Percentiles rank a stretch among this genome's conserved stretches.
Conservation (phyloP, 2,797 vertebrate genomes). For the Margarornis squamiger region DNA sequence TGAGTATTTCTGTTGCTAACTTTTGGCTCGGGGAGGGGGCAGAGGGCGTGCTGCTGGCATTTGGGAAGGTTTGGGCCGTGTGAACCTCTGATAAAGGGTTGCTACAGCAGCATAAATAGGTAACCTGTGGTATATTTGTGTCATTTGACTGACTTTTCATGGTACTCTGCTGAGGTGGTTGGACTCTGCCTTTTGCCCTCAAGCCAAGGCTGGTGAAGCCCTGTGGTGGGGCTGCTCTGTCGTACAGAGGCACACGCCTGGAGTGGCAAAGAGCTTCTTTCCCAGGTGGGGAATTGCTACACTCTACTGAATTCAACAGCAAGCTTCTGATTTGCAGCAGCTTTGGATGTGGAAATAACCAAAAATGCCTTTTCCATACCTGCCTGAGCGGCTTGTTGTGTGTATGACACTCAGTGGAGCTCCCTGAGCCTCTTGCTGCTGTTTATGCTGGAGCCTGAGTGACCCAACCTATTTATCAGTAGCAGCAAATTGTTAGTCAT, state of each 20-base stretch:
- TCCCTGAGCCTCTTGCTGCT: neutral
- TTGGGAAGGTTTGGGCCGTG: neutral
- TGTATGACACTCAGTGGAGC: too few relatives aligned
- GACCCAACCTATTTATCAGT: neutral
- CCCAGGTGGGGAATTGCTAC: neutral
- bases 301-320: neutral
- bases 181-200: neutral
- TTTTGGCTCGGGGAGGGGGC: neutral
- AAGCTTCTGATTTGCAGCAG: neutral
- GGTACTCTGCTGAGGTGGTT: neutral
- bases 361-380: neutral
- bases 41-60: neutral
- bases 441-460: neutral
- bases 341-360: neutral
- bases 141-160: accelerated
- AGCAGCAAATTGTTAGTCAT: neutral
- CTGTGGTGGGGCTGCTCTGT: neutral
- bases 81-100: neutral
- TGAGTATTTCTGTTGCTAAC: neutral
- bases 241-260: neutral
- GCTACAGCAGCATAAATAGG: neutral
- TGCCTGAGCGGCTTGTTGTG: neutral
- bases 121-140: neutral
- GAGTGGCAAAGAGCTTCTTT: neutral
- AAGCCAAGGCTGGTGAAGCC: neutral